Conservation (phyloP, 2,113 vertebrate genomes). For the Macroglossus sobrinus region DNA sequence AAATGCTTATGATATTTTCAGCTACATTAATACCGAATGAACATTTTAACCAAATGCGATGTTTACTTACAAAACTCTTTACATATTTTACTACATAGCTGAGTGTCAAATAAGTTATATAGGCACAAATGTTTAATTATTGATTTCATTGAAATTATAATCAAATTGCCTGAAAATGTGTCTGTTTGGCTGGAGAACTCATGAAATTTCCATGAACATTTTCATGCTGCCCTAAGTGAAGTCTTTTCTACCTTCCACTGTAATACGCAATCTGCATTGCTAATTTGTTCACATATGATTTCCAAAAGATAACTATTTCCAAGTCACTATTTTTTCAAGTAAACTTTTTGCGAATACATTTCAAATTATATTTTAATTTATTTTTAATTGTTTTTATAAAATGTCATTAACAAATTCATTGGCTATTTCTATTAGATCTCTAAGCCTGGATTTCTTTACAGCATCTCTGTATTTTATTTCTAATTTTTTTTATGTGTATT, state of each 20-base stretch:
- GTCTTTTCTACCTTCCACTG: neutral
- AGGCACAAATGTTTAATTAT: neutral
- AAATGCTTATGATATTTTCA: conserved; percentile 33
- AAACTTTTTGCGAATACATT: neutral
- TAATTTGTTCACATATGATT: neutral
- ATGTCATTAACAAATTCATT: neutral
- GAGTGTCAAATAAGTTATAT: conserved; percentile 35
- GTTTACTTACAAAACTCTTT: conserved; percentile 32
- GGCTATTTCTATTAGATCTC: neutral
- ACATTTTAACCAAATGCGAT: neutral
- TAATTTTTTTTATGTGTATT: neutral
- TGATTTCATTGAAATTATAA: conserved; percentile 12
- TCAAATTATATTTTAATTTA: neutral
- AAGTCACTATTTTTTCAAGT: neutral
- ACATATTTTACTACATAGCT: neutral
- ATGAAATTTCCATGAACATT: conserved; percentile 17
- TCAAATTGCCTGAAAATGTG: neutral
- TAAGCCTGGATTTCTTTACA: neutral
- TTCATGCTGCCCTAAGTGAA: neutral
- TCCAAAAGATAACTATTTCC: neutral
- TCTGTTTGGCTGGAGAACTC: neutral
- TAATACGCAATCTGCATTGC: neutral
- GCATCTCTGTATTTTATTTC: neutral
- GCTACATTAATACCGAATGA: neutral
- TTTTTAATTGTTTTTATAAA: neutral